phyloP scores from a whole-genome alignment of 2,113 vertebrate genomes.

The Columba livia region DNA sequence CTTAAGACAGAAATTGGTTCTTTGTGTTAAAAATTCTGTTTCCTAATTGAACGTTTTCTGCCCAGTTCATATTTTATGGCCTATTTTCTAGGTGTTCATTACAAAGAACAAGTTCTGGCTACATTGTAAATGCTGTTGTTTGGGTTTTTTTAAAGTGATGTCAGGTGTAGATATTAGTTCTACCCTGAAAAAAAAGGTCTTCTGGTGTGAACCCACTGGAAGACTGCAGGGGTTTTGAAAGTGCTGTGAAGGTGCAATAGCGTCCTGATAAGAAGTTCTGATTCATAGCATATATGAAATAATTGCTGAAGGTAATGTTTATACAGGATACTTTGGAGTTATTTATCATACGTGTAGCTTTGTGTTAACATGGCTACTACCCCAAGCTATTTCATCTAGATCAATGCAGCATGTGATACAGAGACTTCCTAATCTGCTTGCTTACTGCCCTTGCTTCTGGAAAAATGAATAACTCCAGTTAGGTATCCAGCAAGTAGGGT shows the following conservation, averaged over 20 bases:
- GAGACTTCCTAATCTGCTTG: neutral
- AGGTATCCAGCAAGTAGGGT: neutral
- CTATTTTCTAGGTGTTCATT: neutral
- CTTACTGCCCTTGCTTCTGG: neutral
- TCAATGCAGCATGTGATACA: neutral
- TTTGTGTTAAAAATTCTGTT: neutral
- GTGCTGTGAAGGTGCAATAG: neutral
- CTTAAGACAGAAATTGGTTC: neutral
- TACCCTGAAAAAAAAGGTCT: neutral
- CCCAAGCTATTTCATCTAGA: neutral
- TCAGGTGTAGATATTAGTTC: neutral
- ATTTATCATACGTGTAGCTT: neutral
- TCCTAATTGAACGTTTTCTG: neutral
- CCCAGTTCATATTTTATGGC: neutral
- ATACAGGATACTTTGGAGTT: neutral
- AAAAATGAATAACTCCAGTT: neutral
- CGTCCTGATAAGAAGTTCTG: neutral
- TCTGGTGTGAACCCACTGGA: neutral
- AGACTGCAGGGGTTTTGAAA: neutral
- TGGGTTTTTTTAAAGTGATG: neutral
- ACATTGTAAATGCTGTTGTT: neutral
- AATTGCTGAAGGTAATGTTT: neutral
- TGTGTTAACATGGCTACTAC: neutral
- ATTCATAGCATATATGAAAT: neutral
- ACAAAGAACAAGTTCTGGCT: neutral